Base-by-base conservation (phyloP, 2,113 vertebrate genomes). In the Pseudorhombus dupliciocellatus region DNA sequence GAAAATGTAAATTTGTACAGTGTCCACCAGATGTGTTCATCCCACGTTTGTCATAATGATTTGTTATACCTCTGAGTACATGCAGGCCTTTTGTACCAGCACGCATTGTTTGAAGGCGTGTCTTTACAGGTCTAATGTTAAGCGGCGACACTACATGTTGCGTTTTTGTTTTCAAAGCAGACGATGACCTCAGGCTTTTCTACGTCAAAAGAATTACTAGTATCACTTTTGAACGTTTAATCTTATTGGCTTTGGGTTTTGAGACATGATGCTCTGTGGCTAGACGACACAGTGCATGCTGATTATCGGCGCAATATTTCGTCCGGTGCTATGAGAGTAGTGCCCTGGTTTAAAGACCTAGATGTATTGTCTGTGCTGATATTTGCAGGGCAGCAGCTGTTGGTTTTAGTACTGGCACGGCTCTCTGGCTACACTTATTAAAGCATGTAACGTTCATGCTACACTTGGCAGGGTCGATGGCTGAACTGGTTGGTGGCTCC, bases 341-440 rank as follows among this genome's bases (percentile, higher is more conserved):
- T 85, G 66, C 26, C 62, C 55, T 64, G 70, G 52, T 75, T 77
- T 84, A 66, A 79, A 79, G 72, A 81, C 69, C 70, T 56, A 40
- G 53, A 57, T 80, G 80, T 70, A 85, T 89, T 90, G 87, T 91
- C 73, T 77, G 21, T 46, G 9, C 54, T 48, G 73, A 70, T 76
- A 74, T 79, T 75, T 72, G 81, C 24, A 42, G 24, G 37, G 59
- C 73, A 78, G 82, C 89, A 91, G 87, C 86, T 86, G 63, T 81
- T 82, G 77, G 79, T 78, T 89, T 89, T 79, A 82, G 84, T 77
- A 64, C 73, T 73, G 73, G 77, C 83, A 79, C 67, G 75, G 74
- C 60, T 84, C 75, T 86, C 87, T 83, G 73, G 84, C 85, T 74
- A 82, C 83, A 86, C 84, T 77, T 85, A 81, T 87, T 85, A 89